Base-by-base conservation (phyloP, 2,113 vertebrate species). In the Anas platyrhynchos region DNA sequence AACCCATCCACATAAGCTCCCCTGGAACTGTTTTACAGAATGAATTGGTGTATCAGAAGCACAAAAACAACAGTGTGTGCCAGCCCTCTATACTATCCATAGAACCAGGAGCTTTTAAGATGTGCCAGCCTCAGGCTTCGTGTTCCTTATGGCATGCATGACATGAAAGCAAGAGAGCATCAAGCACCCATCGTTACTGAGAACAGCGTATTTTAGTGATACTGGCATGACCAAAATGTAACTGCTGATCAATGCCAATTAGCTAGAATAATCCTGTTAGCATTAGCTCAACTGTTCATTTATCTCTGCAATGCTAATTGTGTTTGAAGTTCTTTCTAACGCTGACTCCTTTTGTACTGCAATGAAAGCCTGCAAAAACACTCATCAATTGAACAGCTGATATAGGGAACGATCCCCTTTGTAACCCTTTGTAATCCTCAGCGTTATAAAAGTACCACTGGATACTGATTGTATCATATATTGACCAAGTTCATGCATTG, bases 181-280 rank as follows among this genome's bases (percentile, higher is more conserved):
- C 87, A 67, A 91, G 65, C 59, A 82, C 34, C 78, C 52, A 69
- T 68, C 87, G 48, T 61, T 66, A 62, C 74, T 63, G 56, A 78
- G 75, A 93, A 91, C 59, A 78, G 34, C 7, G 72, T 25, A 83
- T 93, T 96, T 93, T 44, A 94, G 92, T 23, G 43, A 91, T 84
- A 89, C 22, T 78, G 80, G 81, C 85, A 92, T 76, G 83, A 90
- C 59, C 81, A 83, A 82, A 95, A 88, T 36, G 77, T 73, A 94
- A 95, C 66, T 85, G 96, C 94, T 97, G 95, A 97, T 96, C 84
- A 84, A 83, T 82, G 88, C 31, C 91, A 94, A 97, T 97, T 94
- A 95, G 65, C 88, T 93, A 93, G 88, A 96, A 97, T 89, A 97
- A 96, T 95, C 93, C 95, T 94, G 96, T 96, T 94, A 97, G 91